Base-by-base conservation (phyloP, 2,888 invertebrate species). In the Lithosia quadra region DNA sequence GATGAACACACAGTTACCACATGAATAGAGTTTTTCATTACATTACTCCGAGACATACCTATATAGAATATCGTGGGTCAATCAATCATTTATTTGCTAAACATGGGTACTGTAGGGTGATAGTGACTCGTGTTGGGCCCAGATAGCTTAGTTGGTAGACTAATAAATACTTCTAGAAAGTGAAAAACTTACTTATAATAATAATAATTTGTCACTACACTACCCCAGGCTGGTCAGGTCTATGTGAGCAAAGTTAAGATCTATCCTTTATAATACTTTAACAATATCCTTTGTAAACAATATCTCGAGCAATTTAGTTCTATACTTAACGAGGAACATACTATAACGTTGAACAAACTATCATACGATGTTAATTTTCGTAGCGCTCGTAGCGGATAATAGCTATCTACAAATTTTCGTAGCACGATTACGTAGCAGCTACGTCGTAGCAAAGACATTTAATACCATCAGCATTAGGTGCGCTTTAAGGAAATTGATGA, bases 371-470 rank as follows among this genome's bases (percentile, higher is more conserved):
- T 58, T 58, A 57, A 60, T 53, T n/a, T 59, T 53, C 60, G 59
- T 53, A 53, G 59, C 59, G 22, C 53, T 65, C 65, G 53, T 65
- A 65, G 65, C 34, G 49, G 33, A 53, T 60, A 65, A 65, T 65
- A 49, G 39, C 43, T 24, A 65, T 58, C 22, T 36, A 60, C 59
- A 18, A 65, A 65, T 60, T 71, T 67, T 72, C 77, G 81, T 75
- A 80, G 81, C 79, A 68, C 72, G 69, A 63, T 79, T 78, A 77
- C 81, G 75, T 66, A 74, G 68, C 36, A 60, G 81, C 67, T 77
- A 78, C 77, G 79, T 56, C 53, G 72, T 71, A 69, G 59, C 58
- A 49, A 13, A 4, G n/a, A 57, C 15, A 58, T n/a, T 22, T 59
- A 59, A 13, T 58, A n/a, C 15, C 18, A 49, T 36, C 9, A 60